phyloP scores from a whole-genome alignment of 2,888 invertebrate genomes.

The Mythimna impura region DNA sequence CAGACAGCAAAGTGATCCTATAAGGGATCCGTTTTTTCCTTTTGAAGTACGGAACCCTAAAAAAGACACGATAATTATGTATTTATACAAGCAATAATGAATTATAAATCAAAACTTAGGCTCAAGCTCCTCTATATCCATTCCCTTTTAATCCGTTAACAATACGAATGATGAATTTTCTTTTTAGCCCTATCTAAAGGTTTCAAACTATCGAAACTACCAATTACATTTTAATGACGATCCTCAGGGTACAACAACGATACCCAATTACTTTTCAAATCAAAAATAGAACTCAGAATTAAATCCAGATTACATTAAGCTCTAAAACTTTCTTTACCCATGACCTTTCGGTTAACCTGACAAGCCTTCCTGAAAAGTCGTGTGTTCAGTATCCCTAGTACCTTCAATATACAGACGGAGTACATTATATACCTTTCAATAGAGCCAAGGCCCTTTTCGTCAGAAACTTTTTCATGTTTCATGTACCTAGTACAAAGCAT shows the following conservation, averaged over 20 bases:
- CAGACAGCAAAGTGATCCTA: too few relatives aligned
- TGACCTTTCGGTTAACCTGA: slow-evolving; percentile 43
- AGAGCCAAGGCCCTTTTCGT: slow-evolving; percentile 13
- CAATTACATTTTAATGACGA: slow-evolving; percentile 15
- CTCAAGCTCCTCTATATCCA: not conserved
- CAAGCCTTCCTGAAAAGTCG: slow-evolving; percentile 1
- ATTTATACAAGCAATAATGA: too few relatives aligned
- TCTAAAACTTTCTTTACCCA: slow-evolving; percentile 43
- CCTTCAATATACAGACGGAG: not conserved
- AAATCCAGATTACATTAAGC: slow-evolving; percentile 15
- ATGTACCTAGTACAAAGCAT: slow-evolving; percentile 12
- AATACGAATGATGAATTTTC: not conserved
- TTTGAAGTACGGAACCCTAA: too few relatives aligned
- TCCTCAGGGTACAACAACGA: not conserved
- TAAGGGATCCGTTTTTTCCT: too few relatives aligned
- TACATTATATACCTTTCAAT: slow-evolving; percentile 22
- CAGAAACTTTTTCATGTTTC: slow-evolving; percentile 22
- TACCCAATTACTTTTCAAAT: slow-evolving; percentile 37
- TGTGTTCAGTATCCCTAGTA: slow-evolving; percentile 1
- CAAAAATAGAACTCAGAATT: slow-evolving; percentile 28
- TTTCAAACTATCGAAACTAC: not conserved
- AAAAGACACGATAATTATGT: too few relatives aligned
- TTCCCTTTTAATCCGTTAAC: not conserved
- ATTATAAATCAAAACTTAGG: too few relatives aligned
- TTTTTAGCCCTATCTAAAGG: not conserved